A percentile compares a stretch with the other conserved stretches of the same genome.
Conservation (phyloP, 2,888 invertebrate species). For the Caenorhabditis doughertyi region DNA sequence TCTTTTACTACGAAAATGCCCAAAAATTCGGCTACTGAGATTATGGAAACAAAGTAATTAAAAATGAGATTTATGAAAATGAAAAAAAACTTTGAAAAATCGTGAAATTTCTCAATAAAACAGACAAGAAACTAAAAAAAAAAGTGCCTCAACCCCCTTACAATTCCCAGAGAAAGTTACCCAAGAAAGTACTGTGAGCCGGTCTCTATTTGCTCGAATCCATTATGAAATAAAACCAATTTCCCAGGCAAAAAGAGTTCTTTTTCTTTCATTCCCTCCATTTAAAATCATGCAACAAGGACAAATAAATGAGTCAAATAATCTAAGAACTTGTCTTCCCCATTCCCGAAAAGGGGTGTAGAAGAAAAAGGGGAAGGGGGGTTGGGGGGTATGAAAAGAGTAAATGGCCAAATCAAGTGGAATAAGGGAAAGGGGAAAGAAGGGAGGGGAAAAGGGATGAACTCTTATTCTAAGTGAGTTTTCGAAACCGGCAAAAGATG, state of each 20-base stretch:
- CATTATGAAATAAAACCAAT: neutral
- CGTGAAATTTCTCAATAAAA: too few species aligned
- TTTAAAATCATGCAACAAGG: neutral
- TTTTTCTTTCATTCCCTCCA: neutral
- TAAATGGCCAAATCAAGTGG: conserved; percentile 49
- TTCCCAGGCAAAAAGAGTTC: neutral
- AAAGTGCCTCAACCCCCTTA: too few species aligned
- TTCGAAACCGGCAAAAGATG: neutral
- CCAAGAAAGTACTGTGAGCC: neutral
- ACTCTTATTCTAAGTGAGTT: conserved; percentile 47
- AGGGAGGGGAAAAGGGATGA: conserved; percentile 26
- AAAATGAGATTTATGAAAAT: too few species aligned
- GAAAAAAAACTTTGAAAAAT: too few species aligned
- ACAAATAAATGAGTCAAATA: conserved; percentile 26
- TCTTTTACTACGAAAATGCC: too few species aligned
- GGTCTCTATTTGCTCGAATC: neutral
- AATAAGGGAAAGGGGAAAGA: too few species aligned
- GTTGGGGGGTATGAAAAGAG: neutral
- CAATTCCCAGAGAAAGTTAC: neutral
- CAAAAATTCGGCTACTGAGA: too few species aligned
- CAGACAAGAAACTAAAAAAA: neutral
- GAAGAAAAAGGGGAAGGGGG: neutral
- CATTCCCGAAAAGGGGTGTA: neutral
- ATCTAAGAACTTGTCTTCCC: neutral
- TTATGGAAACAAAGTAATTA: too few species aligned